Base-by-base conservation (phyloP, 2,113 vertebrate species). In the Alethe castanea region DNA sequence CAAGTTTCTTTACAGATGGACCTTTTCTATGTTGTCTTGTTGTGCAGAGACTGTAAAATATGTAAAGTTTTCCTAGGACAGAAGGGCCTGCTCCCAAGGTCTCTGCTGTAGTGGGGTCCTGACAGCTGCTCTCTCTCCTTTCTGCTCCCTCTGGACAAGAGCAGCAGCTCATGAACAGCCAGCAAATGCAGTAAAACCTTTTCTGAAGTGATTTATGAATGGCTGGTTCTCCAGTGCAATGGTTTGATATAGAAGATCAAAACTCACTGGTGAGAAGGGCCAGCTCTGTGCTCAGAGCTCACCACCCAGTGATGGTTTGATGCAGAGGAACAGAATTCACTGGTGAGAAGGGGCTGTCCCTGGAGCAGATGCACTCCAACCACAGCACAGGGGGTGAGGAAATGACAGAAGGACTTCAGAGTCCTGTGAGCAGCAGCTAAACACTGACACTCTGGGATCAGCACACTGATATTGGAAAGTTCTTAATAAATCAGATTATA, bases 241-340 rank as follows among this genome's bases (percentile, higher is more conserved):
- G 25, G 19, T 36, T 84, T 16, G 81, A 4, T 36, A 70, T 6
- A 42, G 38, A 54, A 74, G 74, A 56, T 29, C 48, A 70, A 56
- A 33, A 31, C 4, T 6, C 3, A 0, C 2, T 19, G 62, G 16
- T 13, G 22, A 40, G 69, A 19, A 52, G n/a, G 14, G 47, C 9
- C 14, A 77, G 67, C 6, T 20, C 29, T 2, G 0, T 11, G 45
- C 66, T 38, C 35, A 24, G 47, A 48, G 23, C 47, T 48, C 23
- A 25, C 4, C 23, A 48, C 3, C 7, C 47, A 25, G 47, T 13
- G 28, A 29, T 53, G 52, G 50, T 53, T 31, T 53, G 28, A 18
- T 29, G 52, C 15, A 29, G 52, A 18, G 18, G 52, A 17, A 29
- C 52, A 29, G 52, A 31, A 6, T 10, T 11, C 52, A 18, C 16